Evolutionary conservation across 2,888 invertebrate genomes (phyloP).

Genomic region (Agrotis segetum): DNA sequence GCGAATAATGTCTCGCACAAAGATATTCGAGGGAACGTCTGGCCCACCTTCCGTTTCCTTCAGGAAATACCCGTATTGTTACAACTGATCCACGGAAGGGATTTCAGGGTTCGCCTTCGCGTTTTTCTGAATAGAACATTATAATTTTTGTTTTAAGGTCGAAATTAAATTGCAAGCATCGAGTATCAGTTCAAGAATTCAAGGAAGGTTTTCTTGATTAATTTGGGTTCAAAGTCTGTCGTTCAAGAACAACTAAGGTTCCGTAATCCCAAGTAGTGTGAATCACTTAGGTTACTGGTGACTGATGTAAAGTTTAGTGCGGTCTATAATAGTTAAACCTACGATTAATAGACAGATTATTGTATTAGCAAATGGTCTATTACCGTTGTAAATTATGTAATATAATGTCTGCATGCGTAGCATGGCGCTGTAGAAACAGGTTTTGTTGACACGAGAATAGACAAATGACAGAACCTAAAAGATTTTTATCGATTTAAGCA

Average conservation of each 20-base stretch:
- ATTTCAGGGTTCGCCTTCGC: slow-evolving; percentile 56
- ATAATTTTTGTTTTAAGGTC: slow-evolving; percentile 65
- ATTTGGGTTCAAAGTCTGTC: slow-evolving; percentile 48
- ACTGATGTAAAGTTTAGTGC: slow-evolving; percentile 53
- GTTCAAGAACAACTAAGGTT: slow-evolving; percentile 24
- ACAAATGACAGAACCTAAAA: too few species aligned
- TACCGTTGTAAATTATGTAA: slow-evolving; percentile 26
- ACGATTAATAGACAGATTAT: slow-evolving; percentile 55
- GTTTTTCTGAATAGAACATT: slow-evolving; percentile 65
- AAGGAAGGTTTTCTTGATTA: slow-evolving; percentile 47
- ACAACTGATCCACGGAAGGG: slow-evolving; percentile 67
- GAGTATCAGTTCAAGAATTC: slow-evolving; percentile 55
- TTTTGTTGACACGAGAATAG: too few species aligned
- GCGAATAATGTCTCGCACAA: slow-evolving; percentile 61
- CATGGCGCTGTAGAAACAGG: too few species aligned
- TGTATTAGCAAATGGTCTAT: slow-evolving; percentile 45
- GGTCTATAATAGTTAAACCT: slow-evolving; percentile 48
- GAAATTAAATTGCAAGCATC: slow-evolving; percentile 59
- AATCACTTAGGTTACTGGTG: slow-evolving; percentile 46
- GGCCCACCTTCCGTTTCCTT: slow-evolving; percentile 71
- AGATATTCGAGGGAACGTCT: slow-evolving; percentile 71
- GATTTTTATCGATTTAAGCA: too few species aligned
- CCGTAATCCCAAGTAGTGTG: slow-evolving; percentile 56
- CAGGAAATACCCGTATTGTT: slow-evolving; percentile 73
- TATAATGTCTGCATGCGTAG: too few species aligned